Base-by-base conservation (phyloP, 2,113 vertebrate species). In the Macheiramphus alcinus region DNA sequence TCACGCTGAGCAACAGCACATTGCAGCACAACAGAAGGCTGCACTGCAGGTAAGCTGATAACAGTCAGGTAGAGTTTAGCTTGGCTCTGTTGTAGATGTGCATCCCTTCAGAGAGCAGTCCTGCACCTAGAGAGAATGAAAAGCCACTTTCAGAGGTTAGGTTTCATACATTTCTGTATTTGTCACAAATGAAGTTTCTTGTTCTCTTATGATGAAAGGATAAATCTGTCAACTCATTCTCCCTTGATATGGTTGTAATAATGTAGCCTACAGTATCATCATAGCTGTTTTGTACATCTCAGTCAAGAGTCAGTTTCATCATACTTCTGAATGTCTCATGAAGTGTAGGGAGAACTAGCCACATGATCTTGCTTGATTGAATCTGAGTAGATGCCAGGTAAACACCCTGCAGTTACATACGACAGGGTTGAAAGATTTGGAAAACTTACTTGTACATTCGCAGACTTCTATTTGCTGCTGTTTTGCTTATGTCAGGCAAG, bases 1-100 rank as follows among this genome's bases (percentile, higher is more conserved):
- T 82, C 99, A 99, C 16, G 99, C 99, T 2, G 99, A 99, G 92
- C 99, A 99, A 76, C 99, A 99, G 98, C 99, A 99, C 90, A 99
- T 99, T 3, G 99, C 99, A 53, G 99, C 99, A 50, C 99, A 99
- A 56, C 99, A 99, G 97, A 99, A 99, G 97, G 99, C 99, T 82
- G 99, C 99, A 29, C 90, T 99, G 93, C 99, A 99, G 99, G 99
- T 99, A 70, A 97, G 97, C 27, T 62, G 22, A 34, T 58, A 42
- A 42, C 1, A 23, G 13, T 42, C 52, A 15, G 40, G 17, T 40
- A 10, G 50, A 45, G 53, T 59, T 86, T 36, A 59, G 12, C 21
- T 72, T 81, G 63, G 29, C 29, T 52, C 8, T 71, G 19, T 22
- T 88, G 53, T 12, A 67, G 68, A 3, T 43, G 12, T 50, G 31